These are phyloP conservation scores for Ceyx erithaca DNA, from an alignment of 2,797 vertebrate species.

Conservation along the genomic window DNA sequence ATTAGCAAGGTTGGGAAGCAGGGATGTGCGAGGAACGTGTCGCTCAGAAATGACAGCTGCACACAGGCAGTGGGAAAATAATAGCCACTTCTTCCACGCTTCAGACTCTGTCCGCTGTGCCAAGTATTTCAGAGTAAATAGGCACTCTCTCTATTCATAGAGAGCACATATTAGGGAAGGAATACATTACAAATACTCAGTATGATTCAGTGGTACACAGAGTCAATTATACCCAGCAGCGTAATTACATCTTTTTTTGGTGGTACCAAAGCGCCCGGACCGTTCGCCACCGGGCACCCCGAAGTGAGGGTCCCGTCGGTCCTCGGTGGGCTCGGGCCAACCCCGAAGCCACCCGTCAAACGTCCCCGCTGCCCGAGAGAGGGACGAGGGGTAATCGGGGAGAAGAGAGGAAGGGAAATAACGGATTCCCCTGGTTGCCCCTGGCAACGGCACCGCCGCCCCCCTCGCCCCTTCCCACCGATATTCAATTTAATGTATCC, in stretches of 20 bases:
- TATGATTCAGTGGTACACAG: slow-evolving; percentile 68
- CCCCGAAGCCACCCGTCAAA: background rate
- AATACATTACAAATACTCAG: slow-evolving; percentile 65
- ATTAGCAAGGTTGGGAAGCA: background rate
- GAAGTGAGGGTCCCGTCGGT: background rate
- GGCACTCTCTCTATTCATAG: slow-evolving; percentile 60
- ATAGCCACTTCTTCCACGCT: slow-evolving; percentile 62
- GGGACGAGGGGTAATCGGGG: background rate
- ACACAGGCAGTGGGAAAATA: slow-evolving; percentile 45
- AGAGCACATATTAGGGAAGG: slow-evolving; percentile 63
- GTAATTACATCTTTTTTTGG: slow-evolving; percentile 27
- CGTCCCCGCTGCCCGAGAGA: background rate
- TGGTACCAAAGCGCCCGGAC: slow-evolving; percentile 16
- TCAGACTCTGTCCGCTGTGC: slow-evolving; percentile 19
- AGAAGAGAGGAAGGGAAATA: background rate
- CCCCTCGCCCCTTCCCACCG: background rate
- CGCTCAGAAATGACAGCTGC: slow-evolving; percentile 49
- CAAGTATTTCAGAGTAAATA: slow-evolving; percentile 46
- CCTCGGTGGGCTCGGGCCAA: background rate
- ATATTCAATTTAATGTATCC: slow-evolving; percentile 54
- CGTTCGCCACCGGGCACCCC: background rate
- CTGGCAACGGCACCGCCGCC: slow-evolving; percentile 4
- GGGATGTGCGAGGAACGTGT: slow-evolving; percentile 3
- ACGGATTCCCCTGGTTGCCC: slow-evolving; percentile 27
- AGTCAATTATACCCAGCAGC: slow-evolving; percentile 38